Base-by-base conservation (phyloP, 2,113 vertebrate species). In the Bubo scandiacus region DNA sequence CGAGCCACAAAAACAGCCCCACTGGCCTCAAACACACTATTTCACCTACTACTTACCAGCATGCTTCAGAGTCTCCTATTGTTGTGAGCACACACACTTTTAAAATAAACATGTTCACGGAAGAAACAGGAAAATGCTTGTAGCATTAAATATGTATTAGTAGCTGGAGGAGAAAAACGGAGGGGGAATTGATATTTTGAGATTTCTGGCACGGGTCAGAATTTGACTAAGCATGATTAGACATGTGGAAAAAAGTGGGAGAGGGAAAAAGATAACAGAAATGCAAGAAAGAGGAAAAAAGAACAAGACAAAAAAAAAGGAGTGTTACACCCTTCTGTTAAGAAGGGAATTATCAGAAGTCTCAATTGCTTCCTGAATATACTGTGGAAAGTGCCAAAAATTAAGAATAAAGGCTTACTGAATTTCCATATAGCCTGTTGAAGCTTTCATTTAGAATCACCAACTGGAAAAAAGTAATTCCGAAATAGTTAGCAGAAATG, bases 231-330 rank as follows among this genome's bases (percentile, higher is more conserved):
- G 10, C 2, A 7, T 14, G 17, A 67, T 54, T 40, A 63, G 34
- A 72, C 0, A 1, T 0, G 0, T 11, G 8, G 3, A 32, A 77
- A 67, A 36, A 34, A 61, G 12, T 3, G 1, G 7, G 40, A 73
- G 10, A n/a, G 11, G 12, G 6, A 40, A 47, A 87, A 86, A 80
- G 23, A 20, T 14, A 85, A 72, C 7, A 66, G 32, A 86, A 92
- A 84, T 43, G 22, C 32, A 93, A 68, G 47, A 45, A 36, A 14
- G 12, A 36, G 27, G 11, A 43, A 47, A 34, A 27, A 32, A 15
- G 15, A 13, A 36, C 29, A 34, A 40, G 9, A 4, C 6, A 16
- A 3, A 6, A 40, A 32, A 49, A n/a, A 19, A 7, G 0, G 15
- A 57, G 15, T 5, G 5, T 12, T 68, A 68, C 2, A 80, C 8